A percentile compares a stretch with the other conserved stretches of the same genome.
Conservation (phyloP, 1,140 invertebrate genomes). For the Ectropis grisescens region DNA sequence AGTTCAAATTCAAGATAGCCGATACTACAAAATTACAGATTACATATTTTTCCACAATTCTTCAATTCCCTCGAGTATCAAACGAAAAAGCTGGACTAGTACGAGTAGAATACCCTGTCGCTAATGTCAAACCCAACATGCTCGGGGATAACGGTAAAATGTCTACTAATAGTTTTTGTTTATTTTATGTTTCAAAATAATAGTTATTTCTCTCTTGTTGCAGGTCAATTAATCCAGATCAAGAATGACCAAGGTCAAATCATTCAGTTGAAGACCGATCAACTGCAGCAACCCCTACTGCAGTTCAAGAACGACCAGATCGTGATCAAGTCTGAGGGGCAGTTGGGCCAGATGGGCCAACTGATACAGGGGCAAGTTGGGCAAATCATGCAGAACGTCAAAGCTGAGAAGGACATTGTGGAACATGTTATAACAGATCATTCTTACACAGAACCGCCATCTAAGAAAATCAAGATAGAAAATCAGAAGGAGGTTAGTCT, state of each 20-base stretch:
- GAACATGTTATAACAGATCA: constrained; percentile 39
- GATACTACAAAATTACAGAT: too few species aligned
- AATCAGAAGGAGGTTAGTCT: constrained; percentile 44
- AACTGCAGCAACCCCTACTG: constrained; percentile 32
- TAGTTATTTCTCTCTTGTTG: too few species aligned
- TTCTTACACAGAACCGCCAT: constrained; percentile 48
- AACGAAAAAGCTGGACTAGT: too few species aligned
- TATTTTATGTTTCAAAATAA: too few species aligned
- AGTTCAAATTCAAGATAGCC: too few species aligned
- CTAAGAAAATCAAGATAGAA: constrained; percentile 43
- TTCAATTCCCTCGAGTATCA: too few species aligned
- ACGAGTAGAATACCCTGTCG: too few species aligned
- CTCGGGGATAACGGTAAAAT: too few species aligned
- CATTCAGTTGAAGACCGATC: constrained; percentile 53
- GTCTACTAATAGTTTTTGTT: too few species aligned
- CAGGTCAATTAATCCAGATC: constrained; percentile 42
- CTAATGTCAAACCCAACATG: too few species aligned
- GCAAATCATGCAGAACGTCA: too few species aligned
- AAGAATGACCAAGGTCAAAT: constrained; percentile 60
- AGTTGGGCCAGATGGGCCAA: constrained; percentile 14
- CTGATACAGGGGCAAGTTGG: constrained; percentile 20
- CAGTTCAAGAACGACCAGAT: constrained; percentile 44
- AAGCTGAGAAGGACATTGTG: constrained; percentile 34
- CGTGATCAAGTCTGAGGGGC: constrained; percentile 29
- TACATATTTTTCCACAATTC: too few species aligned